Evolutionary conservation across 2,113 vertebrate genomes (phyloP).

Genomic region (Ophiodon elongatus): DNA sequence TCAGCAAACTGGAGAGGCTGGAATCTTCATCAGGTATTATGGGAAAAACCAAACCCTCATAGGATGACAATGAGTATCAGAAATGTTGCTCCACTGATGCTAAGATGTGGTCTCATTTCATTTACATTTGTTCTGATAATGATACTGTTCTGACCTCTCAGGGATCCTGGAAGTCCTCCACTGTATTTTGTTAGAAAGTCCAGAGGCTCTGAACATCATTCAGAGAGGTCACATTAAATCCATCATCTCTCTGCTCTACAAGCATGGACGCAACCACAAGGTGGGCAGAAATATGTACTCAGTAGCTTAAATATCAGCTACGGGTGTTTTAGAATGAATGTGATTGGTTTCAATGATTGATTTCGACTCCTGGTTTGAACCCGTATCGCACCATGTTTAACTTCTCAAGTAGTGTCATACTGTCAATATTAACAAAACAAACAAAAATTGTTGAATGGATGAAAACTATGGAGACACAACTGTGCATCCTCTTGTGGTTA

Average conservation of each 20-base stretch:
- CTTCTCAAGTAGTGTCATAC: neutral
- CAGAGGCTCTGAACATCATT: conserved; percentile 96
- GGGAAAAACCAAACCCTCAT: neutral
- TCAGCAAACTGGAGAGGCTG: conserved; percentile 96
- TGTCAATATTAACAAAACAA: neutral
- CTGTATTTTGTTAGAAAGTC: conserved; percentile 95
- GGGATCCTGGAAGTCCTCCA: conserved; percentile 97
- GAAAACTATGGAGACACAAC: neutral
- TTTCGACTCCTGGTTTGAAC: neutral
- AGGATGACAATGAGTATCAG: neutral
- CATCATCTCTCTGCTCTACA: conserved; percentile 96
- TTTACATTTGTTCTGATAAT: conserved; percentile 1
- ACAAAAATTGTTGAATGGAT: neutral
- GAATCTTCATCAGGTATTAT: conserved; percentile 95
- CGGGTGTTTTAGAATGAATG: neutral
- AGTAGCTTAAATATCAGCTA: neutral
- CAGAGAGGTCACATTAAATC: conserved; percentile 94
- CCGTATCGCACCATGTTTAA: neutral
- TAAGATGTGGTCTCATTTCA: neutral
- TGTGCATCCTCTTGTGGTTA: neutral
- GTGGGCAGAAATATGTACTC: conserved; percentile 68
- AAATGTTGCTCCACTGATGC: neutral
- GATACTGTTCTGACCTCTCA: conserved; percentile 65
- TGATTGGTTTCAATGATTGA: neutral
- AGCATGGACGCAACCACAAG: conserved; percentile 97